Evolutionary conservation across 2,888 invertebrate species (phyloP), one percentile per base, ranked within the genome.

Genomic region (Yponomeuta malinellus): DNA sequence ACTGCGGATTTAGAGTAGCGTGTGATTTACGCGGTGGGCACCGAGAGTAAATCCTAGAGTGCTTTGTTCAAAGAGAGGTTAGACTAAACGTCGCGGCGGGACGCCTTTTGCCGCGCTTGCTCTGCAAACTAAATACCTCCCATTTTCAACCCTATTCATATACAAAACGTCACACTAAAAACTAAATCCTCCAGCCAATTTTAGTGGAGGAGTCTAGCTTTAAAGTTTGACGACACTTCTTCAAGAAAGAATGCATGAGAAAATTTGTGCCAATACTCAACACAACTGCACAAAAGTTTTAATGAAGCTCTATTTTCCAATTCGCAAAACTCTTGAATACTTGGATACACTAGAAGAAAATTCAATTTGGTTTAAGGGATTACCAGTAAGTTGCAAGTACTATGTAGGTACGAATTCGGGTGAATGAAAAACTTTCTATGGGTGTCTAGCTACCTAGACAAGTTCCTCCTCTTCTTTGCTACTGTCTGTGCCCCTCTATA

Each of bases 361-460:
- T 74, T 72, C 74, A 72, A 74, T 74, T 74, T 72, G 74, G 73
- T 74, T 74, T 73, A 72, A 68, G 68, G 72, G 71, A 69, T 73
- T 73, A 71, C 71, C 15, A 29, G 71, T 66, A 70, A 73, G 72
- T 68, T 65, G 71, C 70, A 67, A 52, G 68, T 68, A 68, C 68
- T 23, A n/a, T 5, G 8, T 43, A 43, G 43, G 43, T 43, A 43
- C 48, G 23, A 68, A 33, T 68, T 68, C 23, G 48, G 48, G 68
- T 68, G 48, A 68, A 68, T 37, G 48, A 68, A 68, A 43, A 48
- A 48, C 12, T n/a, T 15, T 59, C 67, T 68, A 68, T 23, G 31
- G 65, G 48, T 68, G 43, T n/a, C 68, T 68, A 43, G 65, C 15
- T 68, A 68, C n/a, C 68, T 48, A 43, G 68, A 43, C 15, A 68